phyloP scores from a whole-genome alignment of 1,140 invertebrate species.

The Drosophila pachea region DNA sequence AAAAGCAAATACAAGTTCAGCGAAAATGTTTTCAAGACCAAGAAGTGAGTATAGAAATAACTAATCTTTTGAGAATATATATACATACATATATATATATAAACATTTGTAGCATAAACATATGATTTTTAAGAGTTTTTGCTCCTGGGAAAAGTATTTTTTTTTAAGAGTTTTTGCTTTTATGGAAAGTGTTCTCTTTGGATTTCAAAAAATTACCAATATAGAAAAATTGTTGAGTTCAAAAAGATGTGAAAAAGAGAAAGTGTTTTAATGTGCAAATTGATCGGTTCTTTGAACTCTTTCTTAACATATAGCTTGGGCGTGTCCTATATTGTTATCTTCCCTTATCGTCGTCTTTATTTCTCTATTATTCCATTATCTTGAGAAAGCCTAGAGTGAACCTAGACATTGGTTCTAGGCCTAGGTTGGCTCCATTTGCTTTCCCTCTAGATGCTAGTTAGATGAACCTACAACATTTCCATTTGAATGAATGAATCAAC shows the following conservation, averaged over 20 bases:
- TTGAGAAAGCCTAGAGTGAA: not conserved
- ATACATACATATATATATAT: not conserved
- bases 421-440: not conserved
- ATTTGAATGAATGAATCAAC: not conserved
- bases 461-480: not conserved
- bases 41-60: constrained; percentile 28
- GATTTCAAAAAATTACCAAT: too few species aligned
- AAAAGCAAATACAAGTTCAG: not conserved
- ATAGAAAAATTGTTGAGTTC: too few species aligned
- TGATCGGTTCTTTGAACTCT: too few species aligned
- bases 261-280: too few species aligned
- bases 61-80: not conserved
- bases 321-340: too few species aligned
- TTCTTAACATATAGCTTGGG: too few species aligned
- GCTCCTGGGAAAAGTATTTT: not conserved
- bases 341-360: too few species aligned
- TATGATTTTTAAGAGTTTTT: not conserved
- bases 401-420: not conserved
- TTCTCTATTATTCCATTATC: too few species aligned
- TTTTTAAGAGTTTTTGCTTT: too few species aligned
- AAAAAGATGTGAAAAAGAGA: too few species aligned
- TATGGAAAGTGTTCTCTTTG: too few species aligned
- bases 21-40: constrained; percentile 17
- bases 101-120: not conserved
- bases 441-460: not conserved